Evolutionary conservation across 2,113 vertebrate species (phyloP), one percentile per base, ranked within the genome.

Genomic region (Pelusios castaneus): DNA sequence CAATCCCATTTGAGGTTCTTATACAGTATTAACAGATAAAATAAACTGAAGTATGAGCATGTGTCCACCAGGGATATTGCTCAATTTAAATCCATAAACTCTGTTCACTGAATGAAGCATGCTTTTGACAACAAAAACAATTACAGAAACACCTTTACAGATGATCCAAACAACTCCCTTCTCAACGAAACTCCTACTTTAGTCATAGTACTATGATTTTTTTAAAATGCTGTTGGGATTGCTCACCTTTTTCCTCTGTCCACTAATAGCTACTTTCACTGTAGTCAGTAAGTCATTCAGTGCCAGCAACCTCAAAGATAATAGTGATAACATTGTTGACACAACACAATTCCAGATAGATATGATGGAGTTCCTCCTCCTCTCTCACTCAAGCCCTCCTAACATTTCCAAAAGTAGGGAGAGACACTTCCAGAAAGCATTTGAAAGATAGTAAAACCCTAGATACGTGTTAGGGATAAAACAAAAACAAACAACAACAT

Each of bases 271-370:
- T 92, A 92, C 73, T 91, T 93, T 82, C 2, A 0, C 90, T 84
- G 90, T 2, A 95, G 92, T 81, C 89, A 41, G 63, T 80, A 93
- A 93, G 85, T 85, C 9, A 89, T 84, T 79, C 27, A 83, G 80
- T 87, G 34, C 45, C 41, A 84, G 45, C 45, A 89, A 55, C 76
- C 89, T 90, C 84, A 94, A 89, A 95, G 70, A 92, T 89, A 75
- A 90, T 12, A 85, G 96, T 1, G 0, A 92, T 95, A 89, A 94
- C 93, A 97, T 89, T 90, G 85, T 94, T 94, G 95, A 95, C 96
- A 95, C 93, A 96, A 95, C 95, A 95, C 94, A 95, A 93, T 95
- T 94, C 95, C 94, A 95, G 86, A 91, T 95, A 95, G 95, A 94
- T 94, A 91, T 87, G 92, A 94, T 93, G 92, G 90, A 95, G 95